Base-by-base conservation (phyloP, 2,888 invertebrate genomes). In the Leptura quadrifasciata region DNA sequence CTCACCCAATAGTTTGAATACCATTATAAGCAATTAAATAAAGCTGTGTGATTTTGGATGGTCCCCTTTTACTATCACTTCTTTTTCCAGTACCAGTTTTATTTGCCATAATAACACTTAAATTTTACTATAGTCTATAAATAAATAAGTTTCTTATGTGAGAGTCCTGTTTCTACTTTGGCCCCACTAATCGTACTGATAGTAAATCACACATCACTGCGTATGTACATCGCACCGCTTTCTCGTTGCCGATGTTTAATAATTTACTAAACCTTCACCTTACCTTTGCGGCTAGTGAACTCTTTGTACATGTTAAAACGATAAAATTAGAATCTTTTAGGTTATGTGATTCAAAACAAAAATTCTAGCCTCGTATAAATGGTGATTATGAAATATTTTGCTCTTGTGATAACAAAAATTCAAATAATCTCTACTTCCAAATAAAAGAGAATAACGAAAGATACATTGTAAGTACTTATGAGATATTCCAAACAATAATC, bases 1-100 rank as follows among this genome's bases (percentile, higher is more conserved):
- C 78, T 81, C 77, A 83, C 84, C 84, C 84, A 60, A 82, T 21
- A 61, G 74, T 68, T 57, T 76, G 76, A 64, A 76, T 60, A 18
- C 27, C 74, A 74, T 78, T 78, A 57, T 78, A 78, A 27, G 61
- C 72, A 27, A 79, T 73, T 55, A 79, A 73, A 79, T 79, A 79
- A 31, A 60, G 15, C 12, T 75, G 35, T 47, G 58, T n/a, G 15
- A 57, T 10, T 63, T 24, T 71, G 17, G 17, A 54, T 5, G 70
- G 61, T 27, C 35, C 58, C n/a, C 47, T 69, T 27, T 76, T 71
- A 31, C 52, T 27, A 27, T 18, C 71, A 27, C 17, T 54, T 1
- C 17, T 52, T 52, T 52, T 71, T 12, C 6, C 65, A 47, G 17
- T 60, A 8, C 15, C 27, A 47, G 71, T 52, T 61, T 61, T 69